A percentile compares a stretch with the other conserved stretches of the same genome.
Conservation (phyloP, 1,140 invertebrate genomes). For the Elymnias hypermnestra region DNA sequence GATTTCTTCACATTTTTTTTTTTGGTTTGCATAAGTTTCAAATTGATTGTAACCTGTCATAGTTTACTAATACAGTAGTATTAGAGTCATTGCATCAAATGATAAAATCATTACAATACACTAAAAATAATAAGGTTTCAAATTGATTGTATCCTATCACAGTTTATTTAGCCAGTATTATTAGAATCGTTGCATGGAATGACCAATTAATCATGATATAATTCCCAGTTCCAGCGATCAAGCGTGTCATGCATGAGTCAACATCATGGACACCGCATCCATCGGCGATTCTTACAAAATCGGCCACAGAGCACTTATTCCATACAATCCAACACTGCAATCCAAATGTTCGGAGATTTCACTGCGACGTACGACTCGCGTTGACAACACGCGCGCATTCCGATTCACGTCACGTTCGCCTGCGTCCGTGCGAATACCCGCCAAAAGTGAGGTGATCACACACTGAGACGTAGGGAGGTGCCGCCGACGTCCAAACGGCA, state of each 20-base stretch:
- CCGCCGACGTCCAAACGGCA: constrained; percentile 36
- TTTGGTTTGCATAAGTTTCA: too few species aligned
- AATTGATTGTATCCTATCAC: neutral
- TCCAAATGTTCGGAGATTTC: constrained; percentile 65
- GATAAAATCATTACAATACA: too few species aligned
- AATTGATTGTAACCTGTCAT: too few species aligned
- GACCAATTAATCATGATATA: constrained; percentile 11
- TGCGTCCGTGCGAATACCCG: constrained; percentile 58
- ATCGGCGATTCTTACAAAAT: constrained; percentile 57
- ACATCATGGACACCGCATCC: constrained; percentile 67
- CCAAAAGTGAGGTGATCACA: constrained; percentile 49
- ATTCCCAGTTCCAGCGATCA: constrained; percentile 61
- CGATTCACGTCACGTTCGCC: constrained; percentile 56
- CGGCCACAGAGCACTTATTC: constrained; percentile 38
- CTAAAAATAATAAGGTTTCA: neutral
- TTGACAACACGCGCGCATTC: constrained; percentile 57
- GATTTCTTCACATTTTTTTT: too few species aligned
- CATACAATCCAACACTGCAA: constrained; percentile 72
- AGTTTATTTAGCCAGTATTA: neutral
- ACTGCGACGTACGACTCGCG: constrained; percentile 39
- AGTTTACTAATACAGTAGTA: too few species aligned
- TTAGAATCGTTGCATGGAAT: neutral
- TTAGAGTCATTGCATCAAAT: too few species aligned
- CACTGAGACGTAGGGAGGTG: constrained; percentile 11
- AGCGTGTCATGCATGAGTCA: constrained; percentile 71